Percentiles rank a stretch among this genome's conserved stretches.
Evolutionary conservation across 2,113 vertebrate genomes (phyloP).

Genomic region (Aythya baeri): DNA sequence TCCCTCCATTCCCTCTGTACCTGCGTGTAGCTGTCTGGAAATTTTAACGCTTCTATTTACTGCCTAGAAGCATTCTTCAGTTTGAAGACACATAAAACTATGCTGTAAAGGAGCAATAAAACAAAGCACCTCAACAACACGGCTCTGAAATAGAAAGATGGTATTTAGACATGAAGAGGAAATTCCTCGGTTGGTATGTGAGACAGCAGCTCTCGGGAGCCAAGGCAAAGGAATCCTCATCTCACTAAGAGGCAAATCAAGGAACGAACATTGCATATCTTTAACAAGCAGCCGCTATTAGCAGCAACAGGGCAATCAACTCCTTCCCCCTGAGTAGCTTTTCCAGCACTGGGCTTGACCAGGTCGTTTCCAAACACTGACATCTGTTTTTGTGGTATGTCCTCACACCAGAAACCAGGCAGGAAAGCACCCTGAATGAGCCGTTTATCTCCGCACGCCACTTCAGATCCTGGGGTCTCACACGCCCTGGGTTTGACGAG

Average conservation of each 20-base stretch:
- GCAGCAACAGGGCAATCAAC: background rate
- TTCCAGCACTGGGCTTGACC: background rate
- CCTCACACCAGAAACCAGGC: background rate
- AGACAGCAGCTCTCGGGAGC: background rate
- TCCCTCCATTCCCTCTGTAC: background rate
- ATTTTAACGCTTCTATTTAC: background rate
- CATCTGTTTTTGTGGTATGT: background rate
- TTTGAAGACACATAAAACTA: background rate
- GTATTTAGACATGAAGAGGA: conserved; percentile 37
- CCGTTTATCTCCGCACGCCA: background rate
- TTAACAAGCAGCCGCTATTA: background rate
- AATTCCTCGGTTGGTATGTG: background rate
- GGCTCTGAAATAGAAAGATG: background rate
- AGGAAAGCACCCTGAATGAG: background rate
- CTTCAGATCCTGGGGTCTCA: background rate
- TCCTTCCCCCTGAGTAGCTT: background rate
- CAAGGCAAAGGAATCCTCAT: background rate
- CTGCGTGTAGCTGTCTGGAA: background rate
- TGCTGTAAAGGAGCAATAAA: background rate
- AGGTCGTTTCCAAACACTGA: background rate
- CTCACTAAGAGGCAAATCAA: background rate
- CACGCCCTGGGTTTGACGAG: fast-evolving
- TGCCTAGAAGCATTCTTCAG: background rate
- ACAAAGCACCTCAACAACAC: background rate
- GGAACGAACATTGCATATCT: background rate